Evolutionary conservation across 2,797 vertebrate species (phyloP), one percentile per base, ranked within the genome.

Genomic region (Labroides dimidiatus): DNA sequence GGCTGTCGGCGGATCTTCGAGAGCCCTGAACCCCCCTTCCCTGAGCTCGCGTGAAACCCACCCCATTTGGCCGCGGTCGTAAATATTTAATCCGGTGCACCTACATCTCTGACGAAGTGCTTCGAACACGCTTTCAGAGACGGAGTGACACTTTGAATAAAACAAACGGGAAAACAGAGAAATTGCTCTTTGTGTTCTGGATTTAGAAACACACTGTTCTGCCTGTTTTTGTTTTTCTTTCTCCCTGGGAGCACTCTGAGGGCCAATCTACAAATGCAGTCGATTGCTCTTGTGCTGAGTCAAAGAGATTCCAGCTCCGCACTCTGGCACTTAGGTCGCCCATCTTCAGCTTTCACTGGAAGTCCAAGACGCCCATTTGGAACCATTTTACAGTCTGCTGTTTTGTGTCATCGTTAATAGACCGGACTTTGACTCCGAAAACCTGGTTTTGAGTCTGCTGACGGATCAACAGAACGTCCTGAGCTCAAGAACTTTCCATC

Each of bases 161-260:
- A 89, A 91, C 87, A 89, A 88, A 92, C 84, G 67, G 81, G 84
- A 69, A 86, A 87, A 90, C 80, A 21, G 69, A 89, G 82, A 12
- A 87, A 91, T 90, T 78, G 88, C 91, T 92, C 91, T 92, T 92
- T 92, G 91, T 92, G 91, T 89, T 91, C 91, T 91, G 78, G 21
- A 89, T 92, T 90, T 92, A 92, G 89, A 90, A 90, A 83, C 81
- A 30, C 76, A 75, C 70, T 66, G 80, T 89, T 87, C 74, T 43
- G 33, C 17, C 33, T 17, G 52, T 75, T 64, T 69, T 59, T 75
- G 50, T 63, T 17, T 65, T 42, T 47, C 12, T 45, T 64, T 63
- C 60, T 68, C 81, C 62, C 66, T 15, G 52, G 13, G 70, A 81
- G 83, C 75, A 81, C 85, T 87, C 64, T 15, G 67, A 82, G 86